phyloP scores from a whole-genome alignment of 2,797 vertebrate species.

The Apogon talboti region DNA sequence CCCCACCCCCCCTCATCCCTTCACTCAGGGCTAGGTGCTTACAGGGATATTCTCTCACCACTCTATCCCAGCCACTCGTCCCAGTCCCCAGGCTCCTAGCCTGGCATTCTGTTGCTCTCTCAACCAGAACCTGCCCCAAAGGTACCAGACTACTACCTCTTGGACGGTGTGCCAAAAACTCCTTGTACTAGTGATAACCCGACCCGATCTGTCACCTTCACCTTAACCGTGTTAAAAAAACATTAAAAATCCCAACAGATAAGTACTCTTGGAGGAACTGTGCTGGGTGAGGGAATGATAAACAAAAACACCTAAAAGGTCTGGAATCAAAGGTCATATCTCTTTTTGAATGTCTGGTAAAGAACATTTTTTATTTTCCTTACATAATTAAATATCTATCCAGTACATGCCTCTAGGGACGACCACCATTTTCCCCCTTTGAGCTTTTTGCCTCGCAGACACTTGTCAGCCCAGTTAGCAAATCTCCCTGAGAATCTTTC shows the following conservation, averaged over 20 bases:
- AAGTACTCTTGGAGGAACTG: slow-evolving; percentile 27
- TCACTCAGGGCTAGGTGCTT: slow-evolving; percentile 78
- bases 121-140: slow-evolving; percentile 35
- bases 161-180: slow-evolving; percentile 13
- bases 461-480: slow-evolving; percentile 73
- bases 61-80: slow-evolving; percentile 66
- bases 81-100: slow-evolving; percentile 66
- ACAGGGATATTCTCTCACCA: slow-evolving; percentile 82
- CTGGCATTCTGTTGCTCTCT: slow-evolving; percentile 49
- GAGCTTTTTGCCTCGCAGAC: slow-evolving; percentile 67
- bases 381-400: slow-evolving; percentile 29
- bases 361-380: slow-evolving; percentile 12
- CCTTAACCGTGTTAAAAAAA: background rate
- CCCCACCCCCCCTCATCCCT: slow-evolving; percentile 63
- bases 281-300: slow-evolving; percentile 26
- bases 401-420: slow-evolving; percentile 46
- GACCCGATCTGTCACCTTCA: slow-evolving; percentile 28
- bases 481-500: slow-evolving; percentile 55
- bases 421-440: slow-evolving; percentile 72
- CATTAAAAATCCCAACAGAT: slow-evolving; percentile 6
- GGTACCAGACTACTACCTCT: slow-evolving; percentile 29
- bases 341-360: slow-evolving; percentile 17
- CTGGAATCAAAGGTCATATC: slow-evolving; percentile 8
- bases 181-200: slow-evolving; percentile 22
- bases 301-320: slow-evolving; percentile 11